phyloP scores from a whole-genome alignment of 1,140 invertebrate species.

The Drosophila erecta region DNA sequence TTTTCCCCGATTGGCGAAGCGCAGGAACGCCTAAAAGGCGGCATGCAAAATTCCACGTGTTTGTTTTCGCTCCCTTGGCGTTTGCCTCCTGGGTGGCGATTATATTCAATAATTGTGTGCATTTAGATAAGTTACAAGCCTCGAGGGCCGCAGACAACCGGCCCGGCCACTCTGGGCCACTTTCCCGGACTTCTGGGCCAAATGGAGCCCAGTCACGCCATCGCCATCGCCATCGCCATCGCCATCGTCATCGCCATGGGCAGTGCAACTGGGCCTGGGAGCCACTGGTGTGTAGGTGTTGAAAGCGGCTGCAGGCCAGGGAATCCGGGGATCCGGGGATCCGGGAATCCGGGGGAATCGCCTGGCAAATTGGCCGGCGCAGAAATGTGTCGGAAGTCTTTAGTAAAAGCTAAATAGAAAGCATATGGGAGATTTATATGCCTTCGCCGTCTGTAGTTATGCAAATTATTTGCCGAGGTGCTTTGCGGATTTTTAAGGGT shows the following conservation, averaged over 20 bases:
- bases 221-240: constrained; percentile 9
- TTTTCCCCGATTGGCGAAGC: constrained; percentile 13
- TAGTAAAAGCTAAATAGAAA: constrained; percentile 83
- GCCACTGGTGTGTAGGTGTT: constrained; percentile 70
- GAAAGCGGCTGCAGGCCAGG: constrained; percentile 59
- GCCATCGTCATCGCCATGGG: too few relatives aligned
- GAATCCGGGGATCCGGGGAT: not conserved
- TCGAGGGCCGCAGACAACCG: constrained; percentile 52
- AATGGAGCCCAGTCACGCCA: constrained; percentile 76
- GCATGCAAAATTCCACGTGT: constrained; percentile 67
- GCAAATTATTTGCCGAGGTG: constrained; percentile 45
- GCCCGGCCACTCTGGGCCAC: constrained; percentile 46
- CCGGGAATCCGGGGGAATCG: constrained; percentile 10
- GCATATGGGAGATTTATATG: constrained; percentile 78
- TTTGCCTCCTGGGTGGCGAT: constrained; percentile 44
- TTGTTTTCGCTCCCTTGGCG: constrained; percentile 58
- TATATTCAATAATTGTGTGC: constrained; percentile 84
- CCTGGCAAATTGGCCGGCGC: constrained; percentile 53
- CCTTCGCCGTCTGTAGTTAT: constrained; percentile 66
- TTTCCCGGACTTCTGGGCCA: constrained; percentile 31
- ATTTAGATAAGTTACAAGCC: constrained; percentile 83
- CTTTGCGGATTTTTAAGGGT: not conserved
- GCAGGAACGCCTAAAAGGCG: constrained; percentile 66
- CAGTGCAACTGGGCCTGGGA: not conserved
- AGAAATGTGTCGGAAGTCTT: constrained; percentile 81